A percentile compares a stretch with the other conserved stretches of the same genome.
phyloP scores from a whole-genome alignment of 2,888 invertebrate species.

The Bruchidius siliquastri region DNA sequence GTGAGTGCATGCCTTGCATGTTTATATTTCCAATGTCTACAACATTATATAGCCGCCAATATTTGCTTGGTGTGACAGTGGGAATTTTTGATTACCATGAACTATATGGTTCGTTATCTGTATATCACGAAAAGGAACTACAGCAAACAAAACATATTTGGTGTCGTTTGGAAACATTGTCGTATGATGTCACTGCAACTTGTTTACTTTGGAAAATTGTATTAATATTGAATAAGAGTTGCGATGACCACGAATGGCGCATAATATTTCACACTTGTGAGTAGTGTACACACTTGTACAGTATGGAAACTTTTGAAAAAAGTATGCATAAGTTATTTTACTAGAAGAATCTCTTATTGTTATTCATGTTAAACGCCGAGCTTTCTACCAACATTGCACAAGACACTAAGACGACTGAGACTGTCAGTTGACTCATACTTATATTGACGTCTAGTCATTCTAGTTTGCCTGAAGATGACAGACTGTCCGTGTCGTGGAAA shows the following conservation, averaged over 20 bases:
- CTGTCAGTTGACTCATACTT: too few species aligned
- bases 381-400: too few species aligned
- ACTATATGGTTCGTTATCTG: conserved; percentile 8
- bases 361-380: too few species aligned
- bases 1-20: neutral
- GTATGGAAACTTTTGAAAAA: too few species aligned
- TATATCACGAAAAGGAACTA: conserved; percentile 23
- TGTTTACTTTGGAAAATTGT: neutral
- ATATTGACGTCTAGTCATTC: too few species aligned
- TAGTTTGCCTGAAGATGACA: too few species aligned
- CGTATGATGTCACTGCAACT: neutral
- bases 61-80: conserved; percentile 24
- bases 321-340: too few species aligned
- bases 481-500: too few species aligned
- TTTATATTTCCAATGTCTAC: neutral
- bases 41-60: neutral
- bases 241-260: neutral
- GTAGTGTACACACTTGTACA: too few species aligned
- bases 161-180: conserved; percentile 11
- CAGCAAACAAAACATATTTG: conserved; percentile 23
- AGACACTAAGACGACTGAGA: too few species aligned
- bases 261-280: too few species aligned
- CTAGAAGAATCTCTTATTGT: too few species aligned
- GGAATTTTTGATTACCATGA: conserved; percentile 31
- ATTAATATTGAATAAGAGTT: neutral